phyloP scores from a whole-genome alignment of 2,113 vertebrate genomes.

The Panurus biarmicus region DNA sequence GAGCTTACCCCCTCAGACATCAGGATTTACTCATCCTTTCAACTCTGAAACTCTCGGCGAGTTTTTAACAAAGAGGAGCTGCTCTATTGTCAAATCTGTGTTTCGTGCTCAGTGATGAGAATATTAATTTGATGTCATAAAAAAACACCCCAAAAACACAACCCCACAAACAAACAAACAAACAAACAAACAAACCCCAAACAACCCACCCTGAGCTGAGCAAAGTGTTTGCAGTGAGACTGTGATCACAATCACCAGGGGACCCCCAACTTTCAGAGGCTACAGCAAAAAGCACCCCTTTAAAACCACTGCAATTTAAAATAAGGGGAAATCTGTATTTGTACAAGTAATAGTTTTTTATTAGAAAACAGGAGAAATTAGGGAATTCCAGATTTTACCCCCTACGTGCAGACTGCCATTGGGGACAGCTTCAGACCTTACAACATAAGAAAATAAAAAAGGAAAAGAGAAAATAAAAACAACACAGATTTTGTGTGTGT shows the following conservation, averaged over 20 bases:
- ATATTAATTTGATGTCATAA: conserved; percentile 67
- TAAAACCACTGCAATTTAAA: background rate
- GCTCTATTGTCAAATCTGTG: conserved; percentile 50
- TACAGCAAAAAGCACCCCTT: conserved; percentile 9
- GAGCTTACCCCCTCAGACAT: conserved; percentile 62
- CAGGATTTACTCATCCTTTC: conserved; percentile 66
- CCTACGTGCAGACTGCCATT: background rate
- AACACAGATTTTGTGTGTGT: background rate
- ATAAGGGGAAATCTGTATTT: background rate
- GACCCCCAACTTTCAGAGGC: conserved; percentile 6
- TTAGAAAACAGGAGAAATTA: conserved; percentile 36
- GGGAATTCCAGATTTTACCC: conserved; percentile 12
- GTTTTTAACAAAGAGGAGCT: conserved; percentile 66
- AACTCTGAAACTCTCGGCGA: conserved; percentile 50
- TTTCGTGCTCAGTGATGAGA: conserved; percentile 42
- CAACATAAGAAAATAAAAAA: background rate
- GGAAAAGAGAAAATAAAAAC: background rate
- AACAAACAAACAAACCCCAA: background rate
- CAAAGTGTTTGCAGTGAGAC: background rate
- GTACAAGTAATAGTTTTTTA: conserved; percentile 14
- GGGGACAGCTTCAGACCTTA: conserved; percentile 34
- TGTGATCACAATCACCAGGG: conserved; percentile 28
- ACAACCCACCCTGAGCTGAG: background rate
- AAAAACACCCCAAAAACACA: too few relatives aligned
- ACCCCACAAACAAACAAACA: too few relatives aligned